Evolutionary conservation across 1,140 invertebrate genomes (phyloP), one percentile per base, ranked within the genome.

Genomic region (Ctenoplectra terminalis): DNA sequence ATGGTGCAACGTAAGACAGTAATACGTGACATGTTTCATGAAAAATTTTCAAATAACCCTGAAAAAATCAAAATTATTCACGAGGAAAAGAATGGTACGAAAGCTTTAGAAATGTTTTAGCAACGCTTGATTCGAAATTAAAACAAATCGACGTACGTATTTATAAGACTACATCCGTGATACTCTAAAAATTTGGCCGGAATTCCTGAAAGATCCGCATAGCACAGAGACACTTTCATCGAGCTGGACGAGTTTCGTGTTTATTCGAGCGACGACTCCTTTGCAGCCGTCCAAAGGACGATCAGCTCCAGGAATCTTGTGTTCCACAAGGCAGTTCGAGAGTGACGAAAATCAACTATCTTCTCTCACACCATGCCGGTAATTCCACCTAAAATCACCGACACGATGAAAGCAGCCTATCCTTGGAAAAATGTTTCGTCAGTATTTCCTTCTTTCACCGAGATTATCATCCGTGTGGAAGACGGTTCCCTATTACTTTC

Each of bases 281-380:
- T 48, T 31, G 1, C 37, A 52, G 54, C 4, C 34, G 31, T 8
- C 20, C 20, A n/a, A 43, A 60, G 66, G 31, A 66, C 17, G 31
- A n/a, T 0, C 9, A 26, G 9, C 31, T n/a, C 29, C 46, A 48
- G 46, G 43, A 48, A 75, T 71, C 69, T 64, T 70, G 31, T n/a
- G 26, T 23, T 15, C n/a, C 54, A n/a, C 43, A 17, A 7, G 34
- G 20, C 13, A 52, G 4, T 20, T 40, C 46, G n/a, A 46, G 23
- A n/a, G 52, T n/a, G 5, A 40, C 46, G 56, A 71, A 48, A 81
- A 75, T 81, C 50, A 69, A 15, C 54, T 40, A 69, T 9, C 76
- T 67, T 72, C 34, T 46, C 43, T 2, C 40, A 40, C 9, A 6
- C 15, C 11, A 23, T 20, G 23, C 7, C 34, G 20, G 31, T 61